A percentile compares a stretch with the other conserved stretches of the same genome.
Conservation (phyloP, 2,113 vertebrate species). For the Gorsachius goisagi region DNA sequence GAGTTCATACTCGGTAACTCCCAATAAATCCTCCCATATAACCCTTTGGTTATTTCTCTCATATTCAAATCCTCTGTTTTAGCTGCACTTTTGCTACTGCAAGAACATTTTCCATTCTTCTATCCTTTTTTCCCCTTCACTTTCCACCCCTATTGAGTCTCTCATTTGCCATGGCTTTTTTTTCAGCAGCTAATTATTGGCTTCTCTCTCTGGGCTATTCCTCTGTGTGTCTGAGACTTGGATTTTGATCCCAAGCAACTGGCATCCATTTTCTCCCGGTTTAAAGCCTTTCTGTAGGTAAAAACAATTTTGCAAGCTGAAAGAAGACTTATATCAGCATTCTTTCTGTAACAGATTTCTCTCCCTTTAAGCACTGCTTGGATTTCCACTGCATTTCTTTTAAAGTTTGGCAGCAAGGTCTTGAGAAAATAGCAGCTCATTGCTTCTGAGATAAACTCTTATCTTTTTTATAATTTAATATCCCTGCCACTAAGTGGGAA, state of each 20-base stretch:
- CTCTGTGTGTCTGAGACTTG: neutral
- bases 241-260: neutral
- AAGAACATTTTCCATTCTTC: neutral
- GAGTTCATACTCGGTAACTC: neutral
- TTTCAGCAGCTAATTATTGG: neutral
- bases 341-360: neutral
- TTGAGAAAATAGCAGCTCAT: neutral
- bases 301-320: neutral
- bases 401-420: neutral
- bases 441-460: neutral
- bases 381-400: neutral
- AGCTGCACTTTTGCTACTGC: neutral
- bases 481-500: neutral
- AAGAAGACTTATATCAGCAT: neutral
- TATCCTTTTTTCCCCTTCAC: neutral
- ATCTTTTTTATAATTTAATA: conserved; percentile 6
- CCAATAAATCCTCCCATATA: neutral
- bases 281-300: neutral
- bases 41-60: neutral
- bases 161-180: neutral
- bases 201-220: neutral
- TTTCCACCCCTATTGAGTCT: neutral
- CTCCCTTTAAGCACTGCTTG: neutral
- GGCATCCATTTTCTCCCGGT: neutral
- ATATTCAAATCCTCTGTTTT: neutral